A percentile compares a stretch with the other conserved stretches of the same genome.
Conservation (phyloP, 2,797 vertebrate species). For the Peromyscus nudipes region DNA sequence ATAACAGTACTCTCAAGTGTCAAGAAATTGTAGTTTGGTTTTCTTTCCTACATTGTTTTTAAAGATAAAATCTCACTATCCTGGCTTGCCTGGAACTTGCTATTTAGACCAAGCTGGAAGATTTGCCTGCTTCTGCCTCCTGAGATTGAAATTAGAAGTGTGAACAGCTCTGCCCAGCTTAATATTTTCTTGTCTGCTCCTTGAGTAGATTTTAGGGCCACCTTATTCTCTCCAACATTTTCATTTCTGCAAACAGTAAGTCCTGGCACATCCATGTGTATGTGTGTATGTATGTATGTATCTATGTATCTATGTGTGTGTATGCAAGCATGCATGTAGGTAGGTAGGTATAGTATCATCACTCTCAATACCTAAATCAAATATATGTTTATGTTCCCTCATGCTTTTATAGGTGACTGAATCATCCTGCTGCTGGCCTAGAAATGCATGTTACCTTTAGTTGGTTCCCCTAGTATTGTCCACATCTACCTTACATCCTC, state of each 20-base stretch:
- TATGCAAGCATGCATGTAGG: background rate
- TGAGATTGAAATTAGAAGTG: background rate
- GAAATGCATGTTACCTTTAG: background rate
- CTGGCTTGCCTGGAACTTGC: background rate
- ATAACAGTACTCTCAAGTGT: background rate
- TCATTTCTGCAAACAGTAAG: background rate
- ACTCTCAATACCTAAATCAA: background rate
- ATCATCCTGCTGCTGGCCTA: no score
- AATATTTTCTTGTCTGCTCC: background rate
- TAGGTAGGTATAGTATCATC: background rate
- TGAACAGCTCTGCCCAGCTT: background rate
- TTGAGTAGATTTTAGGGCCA: background rate
- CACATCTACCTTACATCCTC: background rate
- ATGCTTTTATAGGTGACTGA: background rate
- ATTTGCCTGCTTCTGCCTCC: background rate
- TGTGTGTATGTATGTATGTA: background rate
- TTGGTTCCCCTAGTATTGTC: background rate
- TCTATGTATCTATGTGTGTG: background rate
- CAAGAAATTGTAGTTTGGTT: no score
- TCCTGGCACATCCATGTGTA: background rate
- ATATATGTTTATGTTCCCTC: background rate
- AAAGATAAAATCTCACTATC: background rate
- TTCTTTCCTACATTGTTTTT: background rate
- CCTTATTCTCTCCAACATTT: background rate
- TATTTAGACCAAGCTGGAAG: background rate